Evolutionary conservation across 2,888 invertebrate genomes (phyloP).

Genomic region (Oscheius onirici): DNA sequence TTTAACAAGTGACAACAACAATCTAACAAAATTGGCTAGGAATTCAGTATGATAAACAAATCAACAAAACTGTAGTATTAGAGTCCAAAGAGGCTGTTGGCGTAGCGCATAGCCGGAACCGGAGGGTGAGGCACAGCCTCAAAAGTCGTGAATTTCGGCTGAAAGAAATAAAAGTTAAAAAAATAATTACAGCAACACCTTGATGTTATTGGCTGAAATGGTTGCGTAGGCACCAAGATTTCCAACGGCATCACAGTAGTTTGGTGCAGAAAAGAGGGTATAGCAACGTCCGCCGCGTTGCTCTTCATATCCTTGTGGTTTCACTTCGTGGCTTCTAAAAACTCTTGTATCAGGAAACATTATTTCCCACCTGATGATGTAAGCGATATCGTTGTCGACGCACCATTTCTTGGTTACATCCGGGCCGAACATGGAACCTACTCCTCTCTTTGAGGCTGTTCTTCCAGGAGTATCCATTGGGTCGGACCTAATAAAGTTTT

Average conservation of each 20-base stretch:
- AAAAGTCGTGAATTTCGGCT: constrained; percentile 89
- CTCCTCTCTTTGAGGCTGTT: constrained; percentile 93
- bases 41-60: neutral
- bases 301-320: constrained; percentile 92
- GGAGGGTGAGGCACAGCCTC: constrained; percentile 82
- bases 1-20: neutral
- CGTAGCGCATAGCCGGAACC: constrained; percentile 68
- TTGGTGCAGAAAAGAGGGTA: constrained; percentile 98
- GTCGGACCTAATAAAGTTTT: constrained; percentile 77
- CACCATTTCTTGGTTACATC: constrained; percentile 91
- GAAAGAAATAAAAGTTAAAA: constrained; percentile 77
- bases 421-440: constrained; percentile 95
- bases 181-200: constrained; percentile 31
- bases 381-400: constrained; percentile 85
- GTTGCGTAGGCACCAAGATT: constrained; percentile 98
- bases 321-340: constrained; percentile 91
- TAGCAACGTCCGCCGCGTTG: constrained; percentile 94
- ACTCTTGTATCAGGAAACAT: neutral
- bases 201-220: constrained; percentile 79
- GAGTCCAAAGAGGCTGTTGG: constrained; percentile 34
- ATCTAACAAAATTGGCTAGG: constrained; percentile 1
- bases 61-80: neutral
- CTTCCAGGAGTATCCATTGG: constrained; percentile 89
- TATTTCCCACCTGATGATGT: constrained; percentile 79
- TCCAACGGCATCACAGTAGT: constrained; percentile 93